Conservation (phyloP, 2,113 vertebrate species). For the Suncus etruscus region DNA sequence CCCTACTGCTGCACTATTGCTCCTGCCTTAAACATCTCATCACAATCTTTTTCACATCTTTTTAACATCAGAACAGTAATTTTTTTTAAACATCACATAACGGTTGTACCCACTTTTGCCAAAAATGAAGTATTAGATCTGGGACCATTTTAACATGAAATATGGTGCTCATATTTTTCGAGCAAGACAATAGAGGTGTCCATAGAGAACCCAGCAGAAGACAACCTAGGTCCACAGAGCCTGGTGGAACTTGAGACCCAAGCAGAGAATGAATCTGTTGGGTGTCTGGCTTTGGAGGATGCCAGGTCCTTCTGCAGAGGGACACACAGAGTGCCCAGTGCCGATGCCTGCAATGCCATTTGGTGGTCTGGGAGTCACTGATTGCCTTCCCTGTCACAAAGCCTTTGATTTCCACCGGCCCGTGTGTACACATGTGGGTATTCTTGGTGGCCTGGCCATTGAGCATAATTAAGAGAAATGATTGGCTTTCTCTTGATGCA, state of each 20-base stretch:
- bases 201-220: neutral
- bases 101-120: too few relatives aligned
- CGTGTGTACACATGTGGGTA: conserved; percentile 90
- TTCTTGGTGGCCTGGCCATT: conserved; percentile 91
- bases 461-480: conserved; percentile 92
- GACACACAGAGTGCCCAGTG: conserved; percentile 54
- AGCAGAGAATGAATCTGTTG: neutral
- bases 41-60: too few relatives aligned
- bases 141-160: too few relatives aligned
- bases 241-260: neutral
- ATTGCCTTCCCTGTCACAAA: conserved; percentile 87
- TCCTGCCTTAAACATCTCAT: too few relatives aligned
- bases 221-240: neutral
- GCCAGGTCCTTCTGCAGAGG: neutral
- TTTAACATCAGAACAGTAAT: too few relatives aligned
- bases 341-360: conserved; percentile 80
- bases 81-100: too few relatives aligned
- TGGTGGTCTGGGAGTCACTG: conserved; percentile 87
- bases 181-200: too few relatives aligned
- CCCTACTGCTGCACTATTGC: too few relatives aligned
- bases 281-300: neutral
- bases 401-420: conserved; percentile 91
- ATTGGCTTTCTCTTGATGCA: conserved; percentile 92
- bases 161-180: too few relatives aligned
- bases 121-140: too few relatives aligned